Evolutionary conservation across 2,888 invertebrate genomes (phyloP), one percentile per base, ranked within the genome.

Genomic region (Leucozona laternaria): DNA sequence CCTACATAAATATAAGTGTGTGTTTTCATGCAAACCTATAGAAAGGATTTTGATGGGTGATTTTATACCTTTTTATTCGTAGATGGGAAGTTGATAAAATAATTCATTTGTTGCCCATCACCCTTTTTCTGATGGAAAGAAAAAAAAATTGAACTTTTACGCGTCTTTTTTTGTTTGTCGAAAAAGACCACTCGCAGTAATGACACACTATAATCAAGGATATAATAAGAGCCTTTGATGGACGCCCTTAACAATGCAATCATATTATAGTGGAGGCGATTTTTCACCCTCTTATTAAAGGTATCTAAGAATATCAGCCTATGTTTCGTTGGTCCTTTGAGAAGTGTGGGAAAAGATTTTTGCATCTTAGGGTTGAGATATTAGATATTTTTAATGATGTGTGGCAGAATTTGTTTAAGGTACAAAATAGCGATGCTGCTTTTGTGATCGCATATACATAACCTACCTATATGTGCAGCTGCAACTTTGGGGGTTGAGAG

Each of bases 271-370:
- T 34, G 82, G 82, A 82, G 82, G 82, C 78, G 78, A 82, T 68
- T 78, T 50, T 72, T 82, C 82, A 78, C 82, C 82, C 78, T 82
- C 78, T 82, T 58, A 45, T 55, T 45, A 28, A 20, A 25, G 13
- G 25, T 55, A 28, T 4, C 20, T 62, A 22, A 6, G 58, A 17
- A 28, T 55, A 20, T 2, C 7, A 13, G n/a, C n/a, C 6, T 43
- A 15, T 1, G 13, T 22, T 7, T 55, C 55, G n/a, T 31, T 31
- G 1, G 58, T 34, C 28, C 22, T 50, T 68, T 68, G 48, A 83
- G 55, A 64, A 79, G 75, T 71, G 83, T 84, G 83, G 83, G 83
- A 84, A 84, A 84, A 79, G 45, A 79, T 75, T 64, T 79, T 79
- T 75, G 70, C 79, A 79, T 75, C 79, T 83, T 62, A 76, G 66